Conservation (phyloP, 1,140 invertebrate genomes). For the Frieseomelitta varia region DNA sequence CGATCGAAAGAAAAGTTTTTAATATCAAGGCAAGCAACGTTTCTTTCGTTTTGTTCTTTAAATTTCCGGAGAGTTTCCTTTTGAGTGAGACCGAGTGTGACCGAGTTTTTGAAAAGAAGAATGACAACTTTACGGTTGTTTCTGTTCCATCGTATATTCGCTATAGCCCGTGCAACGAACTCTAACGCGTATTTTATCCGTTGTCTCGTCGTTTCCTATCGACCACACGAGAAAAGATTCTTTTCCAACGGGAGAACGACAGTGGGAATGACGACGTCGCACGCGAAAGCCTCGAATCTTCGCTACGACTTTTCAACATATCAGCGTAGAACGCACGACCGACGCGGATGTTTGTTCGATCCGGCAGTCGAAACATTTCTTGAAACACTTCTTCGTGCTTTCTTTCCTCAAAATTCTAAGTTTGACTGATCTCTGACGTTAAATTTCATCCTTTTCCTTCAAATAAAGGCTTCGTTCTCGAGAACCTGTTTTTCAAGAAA, state of each 20-base stretch:
- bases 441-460: no score
- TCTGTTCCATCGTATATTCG: neutral
- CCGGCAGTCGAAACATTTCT: neutral
- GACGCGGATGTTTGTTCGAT: neutral
- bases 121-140: conserved; percentile 5
- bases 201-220: neutral
- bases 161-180: neutral
- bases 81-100: no score
- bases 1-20: no score
- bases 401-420: no score
- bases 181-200: neutral
- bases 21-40: no score
- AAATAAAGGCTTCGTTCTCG: no score
- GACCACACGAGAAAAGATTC: neutral
- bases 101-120: neutral
- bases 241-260: neutral
- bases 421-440: no score
- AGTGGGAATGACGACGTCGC: neutral
- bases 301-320: conserved; percentile 15
- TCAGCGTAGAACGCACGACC: neutral
- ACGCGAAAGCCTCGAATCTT: neutral
- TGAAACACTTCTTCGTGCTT: neutral
- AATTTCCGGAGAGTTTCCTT: no score
- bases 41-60: no score
- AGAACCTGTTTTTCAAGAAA: neutral